Base-by-base conservation (phyloP, 2,888 invertebrate species). In the Pycnomerus fuliginosus region DNA sequence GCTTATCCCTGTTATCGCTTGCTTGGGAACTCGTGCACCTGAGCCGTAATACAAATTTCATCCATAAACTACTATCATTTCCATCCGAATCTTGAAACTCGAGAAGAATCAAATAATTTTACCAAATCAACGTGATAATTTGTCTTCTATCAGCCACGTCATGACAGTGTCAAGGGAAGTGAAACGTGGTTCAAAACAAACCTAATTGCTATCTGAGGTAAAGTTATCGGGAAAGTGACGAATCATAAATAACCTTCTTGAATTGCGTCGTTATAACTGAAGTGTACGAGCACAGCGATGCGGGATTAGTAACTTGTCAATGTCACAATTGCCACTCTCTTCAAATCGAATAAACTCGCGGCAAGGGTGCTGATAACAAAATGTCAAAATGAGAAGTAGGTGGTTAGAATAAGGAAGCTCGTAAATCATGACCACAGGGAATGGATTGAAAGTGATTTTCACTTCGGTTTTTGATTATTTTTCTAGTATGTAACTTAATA, bases 1-100 rank as follows among this genome's bases (percentile, higher is more conserved):
- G 70, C 69, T 72, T 71, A 72, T 72, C 72, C 72, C 69, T 66
- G 70, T 72, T 72, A 72, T 71, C 72, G 71, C 67, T 63, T 65
- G 62, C 67, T 68, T 69, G 69, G 64, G 67, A 68, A 64, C 57
- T 54, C 51, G 58, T 55, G 69, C 72, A 72, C 72, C 72, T 72
- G 72, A 68, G 71, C 68, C 58, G 64, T 10, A 29, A 25, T 12
- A 24, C 12, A 27, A 34, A 47, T 35, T 41, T 41, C 36, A 39
- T 40, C 40, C 46, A 46, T 46, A 46, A 47, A 47, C 11, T 44
- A 38, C 4, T 8, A 20, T 20, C 20, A 8, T 20, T 5, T 4
- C 20, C 4, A 5, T 5, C 20, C 20, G 20, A 5, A 20, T 8
- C 20, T 20, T 20, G 5, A 20, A 5, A 20, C 20, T n/a, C n/a